Percentiles rank a stretch among this genome's conserved stretches.
phyloP scores from a whole-genome alignment of 1,140 invertebrate genomes.

The Centruroides sculpturatus region DNA sequence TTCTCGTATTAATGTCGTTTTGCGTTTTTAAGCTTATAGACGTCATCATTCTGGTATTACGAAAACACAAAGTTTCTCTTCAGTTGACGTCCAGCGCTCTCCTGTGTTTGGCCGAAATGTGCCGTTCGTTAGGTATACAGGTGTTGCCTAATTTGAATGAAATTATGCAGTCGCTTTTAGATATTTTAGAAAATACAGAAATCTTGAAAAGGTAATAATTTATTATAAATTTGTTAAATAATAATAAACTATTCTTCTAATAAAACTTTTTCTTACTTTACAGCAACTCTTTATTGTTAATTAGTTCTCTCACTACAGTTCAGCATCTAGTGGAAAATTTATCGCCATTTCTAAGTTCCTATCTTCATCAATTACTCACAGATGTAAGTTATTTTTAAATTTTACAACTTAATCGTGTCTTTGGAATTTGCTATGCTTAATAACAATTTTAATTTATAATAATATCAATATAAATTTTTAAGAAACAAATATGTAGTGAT shows the following conservation, averaged over 20 bases:
- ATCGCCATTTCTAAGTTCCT: constrained; percentile 64
- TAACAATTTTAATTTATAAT: too few relatives aligned
- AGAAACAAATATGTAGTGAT: too few relatives aligned
- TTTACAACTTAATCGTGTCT: too few relatives aligned
- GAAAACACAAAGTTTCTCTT: constrained; percentile 19
- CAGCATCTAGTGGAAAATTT: constrained; percentile 66
- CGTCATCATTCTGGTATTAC: constrained; percentile 21
- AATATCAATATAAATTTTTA: too few relatives aligned
- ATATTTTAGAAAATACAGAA: constrained; percentile 3
- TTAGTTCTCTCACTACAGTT: constrained; percentile 53
- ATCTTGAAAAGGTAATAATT: constrained; percentile 20
- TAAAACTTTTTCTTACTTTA: too few relatives aligned
- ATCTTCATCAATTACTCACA: constrained; percentile 53
- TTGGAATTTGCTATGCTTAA: too few relatives aligned
- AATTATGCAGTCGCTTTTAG: constrained; percentile 61
- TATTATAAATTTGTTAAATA: too few relatives aligned
- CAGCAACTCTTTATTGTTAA: constrained; percentile 32
- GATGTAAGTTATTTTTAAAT: constrained; percentile 14
- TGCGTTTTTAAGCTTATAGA: background rate
- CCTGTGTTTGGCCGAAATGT: constrained; percentile 63
- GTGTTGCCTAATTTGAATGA: constrained; percentile 51
- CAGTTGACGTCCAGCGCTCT: constrained; percentile 30
- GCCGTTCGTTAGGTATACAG: constrained; percentile 48
- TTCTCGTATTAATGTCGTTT: too few relatives aligned
- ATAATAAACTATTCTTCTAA: too few relatives aligned